Percentiles rank a stretch among this genome's conserved stretches.
These are phyloP conservation scores for Brachionus calyciflorus DNA, from an alignment of 1,140 invertebrate species.

Conservation along the genomic window DNA sequence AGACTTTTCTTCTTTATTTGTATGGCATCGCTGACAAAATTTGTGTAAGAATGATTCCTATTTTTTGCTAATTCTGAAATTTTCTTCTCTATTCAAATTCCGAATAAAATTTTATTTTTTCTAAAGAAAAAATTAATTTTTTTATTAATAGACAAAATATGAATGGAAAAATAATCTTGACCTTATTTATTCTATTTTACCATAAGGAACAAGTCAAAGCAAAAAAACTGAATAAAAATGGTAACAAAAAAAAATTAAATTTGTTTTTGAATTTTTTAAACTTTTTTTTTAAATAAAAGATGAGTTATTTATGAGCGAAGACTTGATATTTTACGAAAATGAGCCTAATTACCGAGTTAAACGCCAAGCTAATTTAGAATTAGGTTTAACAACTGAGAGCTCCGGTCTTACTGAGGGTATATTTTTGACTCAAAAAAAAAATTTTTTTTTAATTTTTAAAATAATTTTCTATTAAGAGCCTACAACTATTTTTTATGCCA, in stretches of 20 bases:
- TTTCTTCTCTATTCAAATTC: no score
- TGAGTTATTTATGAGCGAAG: conserved; percentile 5
- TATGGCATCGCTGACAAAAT: no score
- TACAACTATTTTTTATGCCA: not conserved
- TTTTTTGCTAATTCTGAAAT: no score
- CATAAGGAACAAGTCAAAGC: conserved; percentile 20
- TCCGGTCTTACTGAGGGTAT: conserved; percentile 6
- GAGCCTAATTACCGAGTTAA: not conserved
- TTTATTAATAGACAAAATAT: not conserved
- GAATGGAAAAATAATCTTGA: conserved; percentile 37
- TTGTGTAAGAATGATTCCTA: no score
- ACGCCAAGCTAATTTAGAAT: not conserved
- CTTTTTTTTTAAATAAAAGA: not conserved
- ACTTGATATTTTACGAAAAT: conserved; percentile 14
- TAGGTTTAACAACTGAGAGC: not conserved
- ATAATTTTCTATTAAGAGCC: not conserved
- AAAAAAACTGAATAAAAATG: conserved; percentile 18
- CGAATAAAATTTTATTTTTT: no score
- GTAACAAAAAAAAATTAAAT: not conserved
- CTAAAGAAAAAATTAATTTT: no score
- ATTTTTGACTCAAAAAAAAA: not conserved
- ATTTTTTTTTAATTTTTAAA: not conserved
- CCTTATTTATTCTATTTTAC: conserved; percentile 23
- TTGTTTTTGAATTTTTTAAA: not conserved
- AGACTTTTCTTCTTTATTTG: not conserved